Evolutionary conservation across 2,797 vertebrate genomes (phyloP), one percentile per base, ranked within the genome.

Genomic region (Hypotaenidia philippensis): DNA sequence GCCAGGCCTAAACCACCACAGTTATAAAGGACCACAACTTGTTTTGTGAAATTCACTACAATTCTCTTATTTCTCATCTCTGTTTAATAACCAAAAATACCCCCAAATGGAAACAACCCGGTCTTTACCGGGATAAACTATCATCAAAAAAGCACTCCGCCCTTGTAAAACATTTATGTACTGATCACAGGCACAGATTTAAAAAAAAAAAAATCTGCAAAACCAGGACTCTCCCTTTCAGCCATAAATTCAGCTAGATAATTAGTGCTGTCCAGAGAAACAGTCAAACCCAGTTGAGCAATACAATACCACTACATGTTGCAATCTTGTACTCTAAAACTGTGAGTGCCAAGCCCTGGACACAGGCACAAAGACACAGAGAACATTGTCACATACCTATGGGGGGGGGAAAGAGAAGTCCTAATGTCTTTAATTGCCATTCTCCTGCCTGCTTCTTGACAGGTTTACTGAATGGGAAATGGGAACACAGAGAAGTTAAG

Each of bases 281-380:
- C 63, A 66, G 86, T 94, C 89, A 74, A 91, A 91, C 50, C 17
- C 56, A 50, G 59, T 94, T 95, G 91, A 88, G 95, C 83, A 94
- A 90, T 21, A 27, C 47, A 79, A 50, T 34, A 52, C 1, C 1
- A 78, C 61, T 38, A 59, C 16, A 26, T 86, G 91, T 86, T 1
- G 86, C 90, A 96, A 94, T 90, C 82, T 38, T 70, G n/a, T 31
- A 56, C 74, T 91, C 49, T 49, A 70, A 68, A 78, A 91, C 63
- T 41, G 69, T 41, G 66, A 88, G 66, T 29, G 4, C 32, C 79
- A 83, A 91, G 93, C 80, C 36, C 70, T 69, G 68, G 90, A 87
- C 74, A 60, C 27, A 7, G 52, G 69, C 76, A 91, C 56, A 57
- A 59, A 83, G 72, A 76, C 13, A 52, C 1, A 29, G 5, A 75